Evolutionary conservation across 2,113 vertebrate genomes (phyloP).

Genomic region (Scytalopus superciliaris): DNA sequence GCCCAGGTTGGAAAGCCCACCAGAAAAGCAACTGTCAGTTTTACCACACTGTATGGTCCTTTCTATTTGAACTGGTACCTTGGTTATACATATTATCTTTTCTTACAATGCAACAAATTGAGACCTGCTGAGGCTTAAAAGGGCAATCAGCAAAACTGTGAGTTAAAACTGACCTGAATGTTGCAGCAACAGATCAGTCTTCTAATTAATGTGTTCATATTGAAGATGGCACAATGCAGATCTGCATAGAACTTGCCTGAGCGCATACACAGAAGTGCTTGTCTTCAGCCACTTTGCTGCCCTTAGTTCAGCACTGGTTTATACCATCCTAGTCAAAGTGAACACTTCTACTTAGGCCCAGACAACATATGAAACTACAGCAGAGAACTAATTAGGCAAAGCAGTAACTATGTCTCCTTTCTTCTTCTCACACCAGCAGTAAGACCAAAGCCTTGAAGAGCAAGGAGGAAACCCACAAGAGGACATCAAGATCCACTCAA

Average conservation of each 20-base stretch:
- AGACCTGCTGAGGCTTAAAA: background rate
- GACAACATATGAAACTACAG: background rate
- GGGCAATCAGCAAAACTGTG: background rate
- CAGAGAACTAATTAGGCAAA: background rate
- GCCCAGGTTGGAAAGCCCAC: background rate
- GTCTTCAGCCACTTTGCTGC: background rate
- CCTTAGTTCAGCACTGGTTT: background rate
- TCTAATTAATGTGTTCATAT: background rate
- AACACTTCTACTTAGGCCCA: background rate
- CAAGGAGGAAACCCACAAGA: background rate
- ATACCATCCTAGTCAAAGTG: background rate
- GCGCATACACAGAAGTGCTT: rapidly evolving
- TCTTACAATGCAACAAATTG: background rate
- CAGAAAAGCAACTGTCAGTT: background rate
- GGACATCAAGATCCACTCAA: background rate
- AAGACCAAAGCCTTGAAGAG: background rate
- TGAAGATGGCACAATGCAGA: background rate
- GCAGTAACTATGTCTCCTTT: background rate
- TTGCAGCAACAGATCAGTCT: background rate
- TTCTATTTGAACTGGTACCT: background rate
- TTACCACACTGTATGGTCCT: background rate
- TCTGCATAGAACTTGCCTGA: background rate
- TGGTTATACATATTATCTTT: background rate
- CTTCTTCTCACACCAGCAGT: background rate
- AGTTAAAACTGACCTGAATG: background rate